Conservation (phyloP, 2,888 invertebrate genomes). For the Baronia brevicornis region DNA sequence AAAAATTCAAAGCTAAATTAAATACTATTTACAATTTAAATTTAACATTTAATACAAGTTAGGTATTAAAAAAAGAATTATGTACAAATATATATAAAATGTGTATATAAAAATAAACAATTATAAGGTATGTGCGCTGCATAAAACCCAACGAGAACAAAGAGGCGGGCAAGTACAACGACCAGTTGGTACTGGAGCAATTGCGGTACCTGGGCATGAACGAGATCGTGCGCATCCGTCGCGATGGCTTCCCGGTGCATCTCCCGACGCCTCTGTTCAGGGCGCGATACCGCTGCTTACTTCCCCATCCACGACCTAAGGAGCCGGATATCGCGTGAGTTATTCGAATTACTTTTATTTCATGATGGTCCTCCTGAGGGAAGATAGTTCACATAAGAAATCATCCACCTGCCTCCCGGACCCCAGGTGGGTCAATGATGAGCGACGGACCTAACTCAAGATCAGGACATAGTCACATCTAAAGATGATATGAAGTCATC, state of each 20-base stretch:
- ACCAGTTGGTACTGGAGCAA: slow-evolving; percentile 88
- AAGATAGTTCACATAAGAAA: too few relatives aligned
- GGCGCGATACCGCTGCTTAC: slow-evolving; percentile 84
- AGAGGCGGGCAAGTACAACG: slow-evolving; percentile 85
- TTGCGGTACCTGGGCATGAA: slow-evolving; percentile 93
- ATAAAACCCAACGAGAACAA: slow-evolving; percentile 94
- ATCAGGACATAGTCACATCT: too few relatives aligned
- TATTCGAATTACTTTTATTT: background rate
- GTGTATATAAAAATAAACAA: too few relatives aligned
- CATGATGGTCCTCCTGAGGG: too few relatives aligned
- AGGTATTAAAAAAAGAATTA: too few relatives aligned
- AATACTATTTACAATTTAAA: too few relatives aligned
- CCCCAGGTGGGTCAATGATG: too few relatives aligned
- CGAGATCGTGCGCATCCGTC: slow-evolving; percentile 92
- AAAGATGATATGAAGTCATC: too few relatives aligned
- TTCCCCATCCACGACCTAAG: slow-evolving; percentile 59
- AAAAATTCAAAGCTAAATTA: too few relatives aligned
- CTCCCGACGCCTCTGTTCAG: slow-evolving; percentile 85
- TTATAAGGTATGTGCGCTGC: slow-evolving; percentile 87
- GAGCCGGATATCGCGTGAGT: slow-evolving; percentile 52
- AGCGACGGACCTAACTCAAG: too few relatives aligned
- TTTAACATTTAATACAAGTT: background rate
- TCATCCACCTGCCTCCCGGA: too few relatives aligned
- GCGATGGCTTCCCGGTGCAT: slow-evolving; percentile 93
- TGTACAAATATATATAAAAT: too few relatives aligned